These are phyloP conservation scores for Agrotis exclamationis DNA, from an alignment of 2,888 invertebrate genomes.

Conservation along the genomic window DNA sequence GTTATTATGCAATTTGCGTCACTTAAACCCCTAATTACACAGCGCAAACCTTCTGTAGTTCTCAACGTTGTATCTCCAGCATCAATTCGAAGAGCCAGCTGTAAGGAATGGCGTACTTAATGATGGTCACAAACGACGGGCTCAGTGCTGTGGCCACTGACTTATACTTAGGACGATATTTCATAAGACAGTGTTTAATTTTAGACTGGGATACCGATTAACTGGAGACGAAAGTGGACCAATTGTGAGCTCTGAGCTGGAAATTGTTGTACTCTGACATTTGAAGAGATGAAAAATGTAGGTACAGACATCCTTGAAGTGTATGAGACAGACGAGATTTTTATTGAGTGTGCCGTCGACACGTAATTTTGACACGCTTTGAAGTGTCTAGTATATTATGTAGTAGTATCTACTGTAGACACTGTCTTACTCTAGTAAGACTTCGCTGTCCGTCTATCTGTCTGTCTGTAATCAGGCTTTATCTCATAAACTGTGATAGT, in stretches of 20 bases:
- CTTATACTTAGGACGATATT: conserved; percentile 41
- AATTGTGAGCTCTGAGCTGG: not conserved
- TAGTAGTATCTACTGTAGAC: too few species aligned
- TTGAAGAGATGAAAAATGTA: conserved; percentile 14
- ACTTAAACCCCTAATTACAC: too few species aligned
- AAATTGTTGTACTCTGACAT: not conserved
- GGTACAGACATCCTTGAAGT: not conserved
- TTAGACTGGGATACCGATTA: conserved; percentile 25
- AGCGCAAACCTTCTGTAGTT: conserved; percentile 6
- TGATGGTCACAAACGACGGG: conserved; percentile 55
- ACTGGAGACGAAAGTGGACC: conserved; percentile 4
- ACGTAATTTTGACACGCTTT: not conserved
- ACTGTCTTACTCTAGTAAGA: too few species aligned
- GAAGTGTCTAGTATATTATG: not conserved
- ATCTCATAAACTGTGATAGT: too few species aligned
- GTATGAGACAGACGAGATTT: not conserved
- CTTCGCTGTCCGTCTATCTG: too few species aligned
- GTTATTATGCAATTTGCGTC: too few species aligned
- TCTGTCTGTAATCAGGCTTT: too few species aligned
- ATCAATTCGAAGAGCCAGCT: conserved; percentile 63
- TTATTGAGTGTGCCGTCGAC: not conserved
- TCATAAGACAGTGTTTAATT: conserved; percentile 48
- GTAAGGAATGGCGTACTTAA: conserved; percentile 56
- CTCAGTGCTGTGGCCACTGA: conserved; percentile 31
- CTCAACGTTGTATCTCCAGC: not conserved